Conservation (phyloP, 2,797 vertebrate species). For the Streptopelia turtur region DNA sequence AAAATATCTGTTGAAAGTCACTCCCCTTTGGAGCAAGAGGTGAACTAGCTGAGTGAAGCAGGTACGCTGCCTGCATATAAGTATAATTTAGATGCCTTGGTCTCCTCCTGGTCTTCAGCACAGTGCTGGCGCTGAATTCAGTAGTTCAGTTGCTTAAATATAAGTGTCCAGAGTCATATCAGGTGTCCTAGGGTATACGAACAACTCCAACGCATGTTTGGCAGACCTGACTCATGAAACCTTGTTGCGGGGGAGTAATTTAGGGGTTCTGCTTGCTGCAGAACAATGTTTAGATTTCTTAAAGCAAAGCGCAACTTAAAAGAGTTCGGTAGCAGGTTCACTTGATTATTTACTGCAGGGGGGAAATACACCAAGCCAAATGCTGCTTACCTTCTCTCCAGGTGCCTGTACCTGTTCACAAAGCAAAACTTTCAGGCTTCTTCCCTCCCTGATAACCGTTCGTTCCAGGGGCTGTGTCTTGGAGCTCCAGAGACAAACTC, state of each 20-base stretch:
- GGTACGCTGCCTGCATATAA: not conserved
- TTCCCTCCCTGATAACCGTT: too few species aligned
- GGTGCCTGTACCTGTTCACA: too few species aligned
- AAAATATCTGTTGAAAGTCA: not conserved
- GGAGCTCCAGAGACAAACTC: too few species aligned
- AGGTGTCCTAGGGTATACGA: rapidly evolving
- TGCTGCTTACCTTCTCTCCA: too few species aligned
- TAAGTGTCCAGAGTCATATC: not conserved
- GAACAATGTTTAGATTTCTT: too few species aligned
- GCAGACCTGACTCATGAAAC: not conserved
- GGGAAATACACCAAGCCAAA: too few species aligned
- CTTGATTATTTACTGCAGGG: too few species aligned
- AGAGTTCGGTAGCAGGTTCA: too few species aligned
- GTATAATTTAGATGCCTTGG: not conserved
- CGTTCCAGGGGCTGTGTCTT: too few species aligned
- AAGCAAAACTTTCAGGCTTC: too few species aligned
- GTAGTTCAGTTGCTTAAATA: not conserved
- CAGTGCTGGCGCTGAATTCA: not conserved
- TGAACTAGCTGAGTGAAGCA: not conserved
- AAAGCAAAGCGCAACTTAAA: too few species aligned
- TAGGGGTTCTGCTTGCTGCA: too few species aligned
- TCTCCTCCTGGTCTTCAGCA: not conserved
- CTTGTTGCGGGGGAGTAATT: not conserved
- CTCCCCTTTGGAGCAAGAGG: not conserved
- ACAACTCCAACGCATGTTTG: not conserved